Conservation (phyloP, 2,113 vertebrate genomes). For the Nematolebias whitei region DNA sequence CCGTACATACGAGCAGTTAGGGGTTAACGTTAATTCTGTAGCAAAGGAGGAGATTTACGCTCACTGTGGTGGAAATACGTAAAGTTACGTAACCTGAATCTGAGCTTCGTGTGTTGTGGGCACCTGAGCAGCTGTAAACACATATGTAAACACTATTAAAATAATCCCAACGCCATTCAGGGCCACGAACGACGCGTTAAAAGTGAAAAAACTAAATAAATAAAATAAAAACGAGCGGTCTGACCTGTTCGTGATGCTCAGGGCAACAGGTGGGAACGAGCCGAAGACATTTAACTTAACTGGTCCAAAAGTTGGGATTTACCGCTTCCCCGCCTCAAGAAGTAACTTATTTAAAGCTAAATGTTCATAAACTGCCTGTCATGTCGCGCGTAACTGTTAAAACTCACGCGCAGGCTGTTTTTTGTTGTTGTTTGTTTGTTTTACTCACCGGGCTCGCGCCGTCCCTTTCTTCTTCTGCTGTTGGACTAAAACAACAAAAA, state of each 20-base stretch:
- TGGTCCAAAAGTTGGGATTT: not conserved
- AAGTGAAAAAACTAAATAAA: too few relatives aligned
- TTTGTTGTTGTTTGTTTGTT: not conserved
- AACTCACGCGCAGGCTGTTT: constrained; percentile 10
- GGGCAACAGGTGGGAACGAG: constrained; percentile 66
- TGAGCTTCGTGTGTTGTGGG: constrained; percentile 28
- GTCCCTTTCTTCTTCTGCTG: constrained; percentile 12
- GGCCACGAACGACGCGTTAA: not conserved
- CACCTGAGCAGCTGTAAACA: constrained; percentile 5
- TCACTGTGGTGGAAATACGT: constrained; percentile 44
- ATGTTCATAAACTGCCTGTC: too few relatives aligned
- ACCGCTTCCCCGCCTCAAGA: not conserved
- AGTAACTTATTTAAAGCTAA: not conserved
- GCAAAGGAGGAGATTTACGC: constrained; percentile 29
- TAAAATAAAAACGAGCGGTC: too few relatives aligned
- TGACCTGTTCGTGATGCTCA: too few relatives aligned
- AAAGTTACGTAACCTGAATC: constrained; percentile 51
- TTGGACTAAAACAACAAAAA: not conserved
- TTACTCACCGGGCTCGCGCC: constrained; percentile 62
- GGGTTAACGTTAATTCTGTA: too few relatives aligned
- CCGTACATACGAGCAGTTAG: not conserved
- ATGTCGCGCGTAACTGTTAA: not conserved
- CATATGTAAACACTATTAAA: constrained; percentile 5
- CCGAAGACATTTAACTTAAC: not conserved
- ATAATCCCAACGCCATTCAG: not conserved